A percentile compares a stretch with the other conserved stretches of the same genome.
phyloP scores from a whole-genome alignment of 2,113 vertebrate genomes.

The Physeter macrocephalus region DNA sequence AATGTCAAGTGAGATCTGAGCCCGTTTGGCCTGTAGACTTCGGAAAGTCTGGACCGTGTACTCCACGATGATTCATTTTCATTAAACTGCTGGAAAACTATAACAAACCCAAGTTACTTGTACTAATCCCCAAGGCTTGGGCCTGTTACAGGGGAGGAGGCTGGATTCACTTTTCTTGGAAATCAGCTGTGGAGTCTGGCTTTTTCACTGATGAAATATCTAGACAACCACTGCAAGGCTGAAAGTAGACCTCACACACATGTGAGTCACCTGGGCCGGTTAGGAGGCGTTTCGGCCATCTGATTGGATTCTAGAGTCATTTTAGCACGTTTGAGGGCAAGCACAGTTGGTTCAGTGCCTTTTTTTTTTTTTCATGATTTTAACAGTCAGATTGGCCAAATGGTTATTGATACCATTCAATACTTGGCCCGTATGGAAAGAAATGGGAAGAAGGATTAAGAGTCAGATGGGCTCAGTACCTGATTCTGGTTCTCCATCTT shows the following conservation, averaged over 20 bases:
- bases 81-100: conserved; percentile 30
- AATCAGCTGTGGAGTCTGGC: background rate
- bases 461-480: background rate
- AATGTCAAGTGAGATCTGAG: conserved; percentile 39
- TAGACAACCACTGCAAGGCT: background rate
- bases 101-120: background rate
- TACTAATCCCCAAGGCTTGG: background rate
- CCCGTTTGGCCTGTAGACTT: background rate
- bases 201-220: background rate
- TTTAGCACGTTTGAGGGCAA: background rate
- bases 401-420: background rate
- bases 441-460: background rate
- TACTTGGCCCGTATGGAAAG: background rate
- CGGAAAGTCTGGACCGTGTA: background rate
- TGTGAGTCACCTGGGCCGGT: rapidly evolving
- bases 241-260: background rate
- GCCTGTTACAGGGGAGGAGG: background rate
- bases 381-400: background rate
- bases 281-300: background rate
- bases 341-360: background rate
- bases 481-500: background rate
- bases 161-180: background rate
- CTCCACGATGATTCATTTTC: background rate
- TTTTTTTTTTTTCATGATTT: background rate
- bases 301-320: background rate